Conservation (phyloP, 2,113 vertebrate genomes). For the Laticauda laticaudata region DNA sequence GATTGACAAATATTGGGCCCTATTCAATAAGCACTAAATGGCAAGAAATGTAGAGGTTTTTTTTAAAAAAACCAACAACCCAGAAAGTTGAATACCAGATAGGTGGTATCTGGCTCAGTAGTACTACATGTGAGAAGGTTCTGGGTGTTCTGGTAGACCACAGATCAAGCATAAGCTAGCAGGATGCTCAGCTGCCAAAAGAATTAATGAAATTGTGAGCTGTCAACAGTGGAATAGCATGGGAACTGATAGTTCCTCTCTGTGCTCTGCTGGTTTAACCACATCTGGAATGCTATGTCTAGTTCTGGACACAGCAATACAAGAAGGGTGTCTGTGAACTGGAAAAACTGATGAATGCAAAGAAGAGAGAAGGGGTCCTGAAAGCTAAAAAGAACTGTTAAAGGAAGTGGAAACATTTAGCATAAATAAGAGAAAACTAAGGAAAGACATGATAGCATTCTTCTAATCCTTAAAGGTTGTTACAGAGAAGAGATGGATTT, state of each 20-base stretch:
- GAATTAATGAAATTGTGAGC: not conserved
- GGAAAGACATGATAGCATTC: not conserved
- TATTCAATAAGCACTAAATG: not conserved
- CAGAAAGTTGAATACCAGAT: not conserved
- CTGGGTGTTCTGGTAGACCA: not conserved
- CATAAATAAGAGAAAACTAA: not conserved
- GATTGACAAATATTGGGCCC: not conserved
- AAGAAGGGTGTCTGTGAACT: not conserved
- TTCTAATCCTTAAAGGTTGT: not conserved
- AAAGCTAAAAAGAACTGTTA: not conserved
- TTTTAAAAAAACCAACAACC: not conserved
- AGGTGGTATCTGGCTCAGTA: not conserved
- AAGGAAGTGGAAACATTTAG: not conserved
- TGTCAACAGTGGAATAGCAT: not conserved
- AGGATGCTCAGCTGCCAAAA: not conserved
- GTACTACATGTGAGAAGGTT: not conserved
- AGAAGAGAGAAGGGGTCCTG: not conserved
- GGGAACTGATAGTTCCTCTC: not conserved
- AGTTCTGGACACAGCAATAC: not conserved
- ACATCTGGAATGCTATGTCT: not conserved
- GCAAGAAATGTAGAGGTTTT: not conserved
- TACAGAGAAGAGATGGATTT: not conserved
- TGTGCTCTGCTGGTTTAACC: not conserved
- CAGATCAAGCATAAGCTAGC: not conserved
- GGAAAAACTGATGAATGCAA: not conserved